These are phyloP conservation scores for Melanerpes formicivorus DNA, from an alignment of 2,113 vertebrate species.

Conservation along the genomic window DNA sequence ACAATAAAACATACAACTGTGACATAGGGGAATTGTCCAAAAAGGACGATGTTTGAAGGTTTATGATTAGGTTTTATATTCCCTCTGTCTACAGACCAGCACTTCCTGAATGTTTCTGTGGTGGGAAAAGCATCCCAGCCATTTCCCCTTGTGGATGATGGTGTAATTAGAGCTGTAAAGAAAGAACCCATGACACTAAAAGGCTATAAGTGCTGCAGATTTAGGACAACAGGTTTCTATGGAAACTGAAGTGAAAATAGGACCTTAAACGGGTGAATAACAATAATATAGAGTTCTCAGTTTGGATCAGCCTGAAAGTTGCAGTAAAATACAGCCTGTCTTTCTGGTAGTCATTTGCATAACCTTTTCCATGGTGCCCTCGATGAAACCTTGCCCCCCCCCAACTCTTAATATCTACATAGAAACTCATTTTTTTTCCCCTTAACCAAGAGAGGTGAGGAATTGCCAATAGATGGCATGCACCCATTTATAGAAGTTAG, in stretches of 20 bases:
- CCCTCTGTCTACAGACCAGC: conserved; percentile 53
- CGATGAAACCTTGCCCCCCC: not conserved
- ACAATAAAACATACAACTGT: conserved; percentile 59
- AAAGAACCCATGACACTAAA: conserved; percentile 70
- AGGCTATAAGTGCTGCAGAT: conserved; percentile 66
- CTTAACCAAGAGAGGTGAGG: not conserved
- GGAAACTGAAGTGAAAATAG: conserved; percentile 68
- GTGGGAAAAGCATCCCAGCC: conserved; percentile 71
- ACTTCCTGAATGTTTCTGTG: conserved; percentile 69
- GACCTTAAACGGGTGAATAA: conserved; percentile 59
- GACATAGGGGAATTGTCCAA: conserved; percentile 46
- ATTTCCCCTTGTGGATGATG: conserved; percentile 69
- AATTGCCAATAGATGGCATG: not conserved
- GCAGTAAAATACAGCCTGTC: conserved; percentile 3
- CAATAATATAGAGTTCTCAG: conserved; percentile 37
- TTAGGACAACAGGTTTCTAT: conserved; percentile 73
- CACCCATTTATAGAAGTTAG: not conserved
- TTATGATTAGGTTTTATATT: conserved; percentile 68
- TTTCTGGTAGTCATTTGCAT: conserved; percentile 48
- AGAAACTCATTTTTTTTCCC: not conserved
- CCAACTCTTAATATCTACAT: not conserved
- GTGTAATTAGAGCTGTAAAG: conserved; percentile 74
- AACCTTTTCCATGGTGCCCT: conserved; percentile 10
- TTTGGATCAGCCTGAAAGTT: conserved; percentile 51
- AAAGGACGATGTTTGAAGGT: conserved; percentile 54